Evolutionary conservation across 2,113 vertebrate genomes (phyloP), one percentile per base, ranked within the genome.

Genomic region (Pan paniscus): DNA sequence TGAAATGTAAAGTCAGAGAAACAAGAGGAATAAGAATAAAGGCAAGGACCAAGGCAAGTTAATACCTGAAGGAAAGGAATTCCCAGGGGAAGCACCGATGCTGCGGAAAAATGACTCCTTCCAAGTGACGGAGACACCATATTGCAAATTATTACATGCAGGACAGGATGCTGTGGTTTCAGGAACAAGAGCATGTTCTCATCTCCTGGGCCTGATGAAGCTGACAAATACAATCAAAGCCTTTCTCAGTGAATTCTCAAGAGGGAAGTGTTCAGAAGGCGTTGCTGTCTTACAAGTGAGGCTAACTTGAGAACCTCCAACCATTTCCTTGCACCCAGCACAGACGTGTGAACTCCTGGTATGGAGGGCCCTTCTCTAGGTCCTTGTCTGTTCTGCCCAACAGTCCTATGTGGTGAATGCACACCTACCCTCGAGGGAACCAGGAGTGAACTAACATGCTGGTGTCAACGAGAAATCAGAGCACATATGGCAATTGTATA

Each of bases 161-260:
- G 73, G 16, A 20, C 46, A 89, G 86, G 46, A 89, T 20, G 43
- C 52, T 64, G 48, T 59, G 35, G 3, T 57, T 89, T 92, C 91
- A 75, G 52, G 61, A 93, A 83, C 35, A 89, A 92, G 72, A 94
- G 27, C 55, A 8, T 78, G 75, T 87, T 88, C 94, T 97, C 70
- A 88, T 94, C 96, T 96, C 55, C 75, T 7, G 12, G 61, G 52
- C 43, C 40, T 94, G 82, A 98, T 92, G 86, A 89, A 72, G 50
- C 96, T 95, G 96, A 96, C 97, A 96, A 92, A 95, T 57, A 55
- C 46, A 97, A 91, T 92, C 93, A 96, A 30, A 98, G 68, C 30
- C 70, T 46, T 89, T 67, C 89, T 86, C 1, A 4, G 79, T 52
- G 89, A 97, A 89, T 73, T 80, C 89, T 95, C 93, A 35, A n/a